Evolutionary conservation across 2,888 invertebrate genomes (phyloP), one percentile per base, ranked within the genome.

Genomic region (Ernsta delagoae): DNA sequence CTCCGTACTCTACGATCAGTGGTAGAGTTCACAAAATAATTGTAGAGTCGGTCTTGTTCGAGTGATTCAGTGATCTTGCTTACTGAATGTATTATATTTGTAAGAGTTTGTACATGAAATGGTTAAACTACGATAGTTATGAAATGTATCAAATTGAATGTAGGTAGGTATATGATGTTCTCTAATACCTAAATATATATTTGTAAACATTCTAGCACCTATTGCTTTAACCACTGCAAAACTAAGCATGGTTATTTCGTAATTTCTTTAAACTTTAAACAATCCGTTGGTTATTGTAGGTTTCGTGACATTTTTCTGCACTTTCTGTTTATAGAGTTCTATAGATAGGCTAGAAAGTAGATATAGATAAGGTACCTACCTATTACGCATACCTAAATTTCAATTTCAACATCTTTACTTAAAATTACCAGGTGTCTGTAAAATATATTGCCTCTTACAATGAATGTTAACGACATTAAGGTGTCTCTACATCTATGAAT

Each of bases 1-100:
- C 75, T 74, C 72, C 73, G 70, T 70, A 69, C 71, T 74, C 70
- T 71, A 67, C 71, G 65, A 59, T 64, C 63, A 67, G 70, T 39
- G 53, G 74, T 78, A 79, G 67, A 59, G 75, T 73, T 72, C 45
- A 70, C 74, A 74, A 59, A 74, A 63, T 69, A 68, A 68, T 68
- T 68, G 56, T 62, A 48, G 36, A 68, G 67, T 57, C 31, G 65
- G 59, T 41, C 16, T 48, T 24, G 16, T 8, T 31, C 11, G n/a
- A 24, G 54, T 54, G 54, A 54, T 54, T 54, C 54, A 54, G 8
- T 54, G 54, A 31, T 54, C 4, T 24, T 9, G 0, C 1, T 9
- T 11, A 16, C 50, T 50, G 12, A 50, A 50, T 7, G 16, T 43
- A 3, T 3, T 43, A 43, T 43, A 11, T 43, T 43, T 9, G 9